Percentiles rank a stretch among this genome's conserved stretches.
Evolutionary conservation across 2,888 invertebrate genomes (phyloP).

Genomic region (Nomada fucata): DNA sequence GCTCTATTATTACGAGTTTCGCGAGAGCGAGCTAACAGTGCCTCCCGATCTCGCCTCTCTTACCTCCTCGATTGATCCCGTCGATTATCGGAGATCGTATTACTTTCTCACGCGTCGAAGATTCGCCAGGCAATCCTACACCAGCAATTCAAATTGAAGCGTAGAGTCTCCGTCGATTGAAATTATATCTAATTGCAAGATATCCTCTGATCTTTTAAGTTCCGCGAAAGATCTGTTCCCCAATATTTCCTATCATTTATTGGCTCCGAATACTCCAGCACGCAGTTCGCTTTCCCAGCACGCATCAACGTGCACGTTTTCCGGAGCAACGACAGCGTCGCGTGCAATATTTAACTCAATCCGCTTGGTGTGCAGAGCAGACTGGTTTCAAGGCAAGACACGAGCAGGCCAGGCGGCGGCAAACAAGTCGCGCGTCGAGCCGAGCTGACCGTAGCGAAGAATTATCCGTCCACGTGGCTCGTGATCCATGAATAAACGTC

Average conservation of each 20-base stretch:
- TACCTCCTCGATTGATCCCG: not conserved
- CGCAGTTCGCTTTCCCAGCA: not conserved
- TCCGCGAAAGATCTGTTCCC: no score
- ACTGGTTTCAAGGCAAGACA: slow-evolving; percentile 54
- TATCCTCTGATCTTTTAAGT: no score
- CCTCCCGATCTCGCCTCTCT: not conserved
- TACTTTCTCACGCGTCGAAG: not conserved
- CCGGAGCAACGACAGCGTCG: not conserved
- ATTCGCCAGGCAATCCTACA: not conserved
- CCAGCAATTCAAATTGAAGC: no score
- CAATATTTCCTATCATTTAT: not conserved
- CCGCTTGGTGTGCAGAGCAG: slow-evolving; percentile 22
- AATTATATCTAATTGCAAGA: no score
- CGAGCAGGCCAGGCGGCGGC: slow-evolving; percentile 3
- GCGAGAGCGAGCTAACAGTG: not conserved
- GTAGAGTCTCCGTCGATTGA: no score
- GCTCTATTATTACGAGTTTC: slow-evolving; percentile 52
- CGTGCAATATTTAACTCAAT: slow-evolving; percentile 50
- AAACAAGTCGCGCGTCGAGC: slow-evolving; percentile 9
- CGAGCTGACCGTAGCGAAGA: slow-evolving; percentile 35
- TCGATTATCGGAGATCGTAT: slow-evolving; percentile 14
- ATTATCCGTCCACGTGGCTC: slow-evolving; percentile 60
- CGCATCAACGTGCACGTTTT: not conserved
- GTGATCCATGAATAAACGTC: slow-evolving; percentile 64
- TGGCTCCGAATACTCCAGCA: not conserved